These are phyloP conservation scores for Pantelozetes paolii DNA, from an alignment of 2,888 invertebrate species.

Conservation along the genomic window DNA sequence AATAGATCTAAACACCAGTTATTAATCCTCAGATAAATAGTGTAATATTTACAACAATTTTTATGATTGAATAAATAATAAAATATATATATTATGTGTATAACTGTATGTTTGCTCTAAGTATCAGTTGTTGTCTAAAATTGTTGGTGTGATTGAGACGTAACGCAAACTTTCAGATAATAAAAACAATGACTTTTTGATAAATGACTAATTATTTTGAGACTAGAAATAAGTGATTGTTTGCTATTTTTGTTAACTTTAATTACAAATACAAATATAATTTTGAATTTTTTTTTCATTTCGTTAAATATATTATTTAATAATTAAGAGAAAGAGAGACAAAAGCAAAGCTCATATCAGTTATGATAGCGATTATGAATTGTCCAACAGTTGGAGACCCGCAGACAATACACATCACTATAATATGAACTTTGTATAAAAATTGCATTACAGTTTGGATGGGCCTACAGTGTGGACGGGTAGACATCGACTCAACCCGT, in stretches of 20 bases:
- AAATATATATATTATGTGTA: conserved; percentile 28
- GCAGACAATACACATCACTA: neutral
- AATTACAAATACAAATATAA: neutral
- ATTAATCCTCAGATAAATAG: conserved; percentile 25
- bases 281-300: too few species aligned
- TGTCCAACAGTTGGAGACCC: neutral
- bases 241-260: neutral
- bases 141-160: conserved; percentile 26
- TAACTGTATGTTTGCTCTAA: conserved; percentile 30
- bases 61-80: conserved; percentile 27
- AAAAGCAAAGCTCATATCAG: conserved; percentile 2
- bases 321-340: conserved; percentile 13
- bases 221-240: conserved; percentile 16
- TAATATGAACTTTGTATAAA: conserved; percentile 28
- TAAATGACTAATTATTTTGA: neutral
- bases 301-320: neutral
- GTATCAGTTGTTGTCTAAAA: conserved; percentile 24
- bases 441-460: conserved; percentile 36
- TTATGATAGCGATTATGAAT: neutral
- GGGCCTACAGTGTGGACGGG: conserved; percentile 24
- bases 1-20: conserved; percentile 23
- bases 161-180: conserved; percentile 16
- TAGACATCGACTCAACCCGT: neutral
- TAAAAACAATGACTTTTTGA: neutral
- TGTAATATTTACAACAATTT: conserved; percentile 26